These are phyloP conservation scores for Microplitis demolitor DNA, from an alignment of 1,140 invertebrate species.

Conservation along the genomic window DNA sequence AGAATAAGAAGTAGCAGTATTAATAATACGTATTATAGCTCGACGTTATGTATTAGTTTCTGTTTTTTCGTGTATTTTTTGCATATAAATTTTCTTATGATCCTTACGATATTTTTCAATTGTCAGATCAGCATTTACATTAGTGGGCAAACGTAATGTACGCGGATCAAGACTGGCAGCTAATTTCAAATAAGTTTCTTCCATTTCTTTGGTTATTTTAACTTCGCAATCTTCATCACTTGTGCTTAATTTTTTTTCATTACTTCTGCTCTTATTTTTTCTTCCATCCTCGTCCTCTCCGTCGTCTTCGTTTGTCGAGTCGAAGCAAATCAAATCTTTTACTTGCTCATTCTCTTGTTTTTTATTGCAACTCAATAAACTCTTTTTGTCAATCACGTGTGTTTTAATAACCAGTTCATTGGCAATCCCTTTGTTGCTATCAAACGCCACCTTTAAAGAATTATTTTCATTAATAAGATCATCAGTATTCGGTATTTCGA, in stretches of 20 bases:
- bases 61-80: slow-evolving; percentile 42
- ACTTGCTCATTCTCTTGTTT: not conserved
- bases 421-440: no score
- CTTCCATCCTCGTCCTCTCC: slow-evolving; percentile 13
- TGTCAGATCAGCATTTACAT: slow-evolving; percentile 44
- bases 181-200: slow-evolving; percentile 57
- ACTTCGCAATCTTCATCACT: slow-evolving; percentile 40
- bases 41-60: slow-evolving; percentile 43
- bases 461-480: not conserved
- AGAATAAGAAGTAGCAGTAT: not conserved
- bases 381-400: not conserved
- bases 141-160: slow-evolving; percentile 38
- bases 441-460: no score
- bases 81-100: slow-evolving; percentile 45
- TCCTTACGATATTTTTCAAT: slow-evolving; percentile 56
- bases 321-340: slow-evolving; percentile 41
- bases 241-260: not conserved
- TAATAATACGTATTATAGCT: not conserved
- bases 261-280: not conserved
- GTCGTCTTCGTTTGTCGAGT: slow-evolving; percentile 45
- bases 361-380: not conserved
- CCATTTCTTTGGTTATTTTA: slow-evolving; percentile 57
- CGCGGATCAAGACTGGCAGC: slow-evolving; percentile 53
- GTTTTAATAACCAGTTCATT: no score
- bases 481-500: slow-evolving; percentile 13